A percentile compares a stretch with the other conserved stretches of the same genome.
Evolutionary conservation across 1,140 invertebrate genomes (phyloP).

Genomic region (Drosophila kikkawai): DNA sequence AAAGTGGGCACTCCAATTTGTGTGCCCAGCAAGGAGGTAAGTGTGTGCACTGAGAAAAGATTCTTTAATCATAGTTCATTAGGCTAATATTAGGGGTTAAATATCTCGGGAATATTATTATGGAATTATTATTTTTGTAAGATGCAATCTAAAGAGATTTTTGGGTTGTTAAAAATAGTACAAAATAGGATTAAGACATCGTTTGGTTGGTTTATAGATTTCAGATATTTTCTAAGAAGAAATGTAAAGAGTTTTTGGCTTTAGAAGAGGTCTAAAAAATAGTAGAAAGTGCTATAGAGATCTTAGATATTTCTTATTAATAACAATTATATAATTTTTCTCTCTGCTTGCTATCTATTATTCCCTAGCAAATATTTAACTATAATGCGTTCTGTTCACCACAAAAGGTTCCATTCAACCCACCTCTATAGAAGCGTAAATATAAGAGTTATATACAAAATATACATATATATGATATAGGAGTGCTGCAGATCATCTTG

Average conservation of each 20-base stretch:
- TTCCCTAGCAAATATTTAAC: constrained; percentile 61
- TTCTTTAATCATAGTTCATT: not conserved
- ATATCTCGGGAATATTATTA: not conserved
- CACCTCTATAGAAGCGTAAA: constrained; percentile 21
- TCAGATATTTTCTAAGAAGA: too few relatives aligned
- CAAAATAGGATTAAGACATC: too few relatives aligned
- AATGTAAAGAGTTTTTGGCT: not conserved
- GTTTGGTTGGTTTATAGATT: too few relatives aligned
- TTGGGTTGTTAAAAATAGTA: too few relatives aligned
- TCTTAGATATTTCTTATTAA: not conserved
- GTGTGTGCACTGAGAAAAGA: constrained; percentile 40
- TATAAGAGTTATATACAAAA: constrained; percentile 1
- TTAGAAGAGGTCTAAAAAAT: not conserved
- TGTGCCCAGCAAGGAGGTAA: constrained; percentile 97
- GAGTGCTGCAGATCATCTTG: constrained; percentile 36
- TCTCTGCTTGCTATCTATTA: constrained; percentile 16
- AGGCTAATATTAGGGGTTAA: not conserved
- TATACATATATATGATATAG: constrained; percentile 13
- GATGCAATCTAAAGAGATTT: too few relatives aligned
- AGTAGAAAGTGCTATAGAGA: not conserved
- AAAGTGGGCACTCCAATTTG: constrained; percentile 98
- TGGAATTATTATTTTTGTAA: too few relatives aligned
- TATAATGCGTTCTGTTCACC: constrained; percentile 31
- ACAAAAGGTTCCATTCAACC: constrained; percentile 66
- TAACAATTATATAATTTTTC: not conserved